These are phyloP conservation scores for Dolomedes plantarius DNA, from an alignment of 2,888 invertebrate genomes.

Conservation along the genomic window DNA sequence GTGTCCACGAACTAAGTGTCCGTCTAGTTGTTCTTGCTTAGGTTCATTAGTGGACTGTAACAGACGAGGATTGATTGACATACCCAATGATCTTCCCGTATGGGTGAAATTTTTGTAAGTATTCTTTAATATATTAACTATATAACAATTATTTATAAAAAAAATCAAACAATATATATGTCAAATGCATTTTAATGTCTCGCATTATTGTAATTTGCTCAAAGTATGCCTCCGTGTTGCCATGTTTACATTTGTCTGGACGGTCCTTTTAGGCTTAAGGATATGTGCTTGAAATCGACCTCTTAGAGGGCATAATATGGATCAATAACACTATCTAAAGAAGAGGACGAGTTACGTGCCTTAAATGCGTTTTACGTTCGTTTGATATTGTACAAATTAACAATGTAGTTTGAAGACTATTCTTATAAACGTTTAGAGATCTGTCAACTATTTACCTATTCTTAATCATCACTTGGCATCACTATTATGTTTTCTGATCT, in stretches of 20 bases:
- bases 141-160: not conserved
- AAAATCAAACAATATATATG: not conserved
- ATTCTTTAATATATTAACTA: conserved; percentile 49
- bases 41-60: conserved; percentile 86
- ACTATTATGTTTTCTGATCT: too few relatives aligned
- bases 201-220: not conserved
- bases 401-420: too few relatives aligned
- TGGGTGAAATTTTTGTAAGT: conserved; percentile 87
- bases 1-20: conserved; percentile 44
- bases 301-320: conserved; percentile 48
- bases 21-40: conserved; percentile 82
- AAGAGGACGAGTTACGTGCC: not conserved
- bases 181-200: not conserved
- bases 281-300: conserved; percentile 29
- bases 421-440: too few relatives aligned
- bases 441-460: too few relatives aligned
- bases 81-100: conserved; percentile 84
- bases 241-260: conserved; percentile 49
- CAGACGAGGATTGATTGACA: conserved; percentile 82
- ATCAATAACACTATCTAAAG: conserved; percentile 22
- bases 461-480: too few relatives aligned
- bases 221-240: conserved; percentile 4
- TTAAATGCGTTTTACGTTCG: too few relatives aligned
- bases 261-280: conserved; percentile 38
- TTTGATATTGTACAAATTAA: too few relatives aligned